Evolutionary conservation across 37 sponge, comb jelly and placozoan genomes (phyloP).

Genomic region (Amphimedon queenslandica): DNA sequence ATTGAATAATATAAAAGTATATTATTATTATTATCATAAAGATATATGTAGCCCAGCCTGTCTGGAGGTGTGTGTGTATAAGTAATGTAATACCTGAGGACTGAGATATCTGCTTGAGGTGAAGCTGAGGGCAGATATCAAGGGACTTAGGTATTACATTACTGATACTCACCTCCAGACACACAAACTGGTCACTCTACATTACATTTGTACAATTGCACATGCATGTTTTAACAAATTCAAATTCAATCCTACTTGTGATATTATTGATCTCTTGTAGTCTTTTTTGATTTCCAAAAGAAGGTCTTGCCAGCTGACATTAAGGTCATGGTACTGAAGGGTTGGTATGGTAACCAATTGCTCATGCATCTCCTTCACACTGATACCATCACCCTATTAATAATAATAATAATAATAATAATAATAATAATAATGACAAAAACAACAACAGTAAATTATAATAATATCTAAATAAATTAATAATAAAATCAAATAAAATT

Average conservation of each 20-base stretch:
- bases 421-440: background rate
- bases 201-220: background rate
- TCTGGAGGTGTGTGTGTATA: too few relatives aligned
- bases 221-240: background rate
- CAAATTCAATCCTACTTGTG: constrained; percentile 59
- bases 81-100: too few relatives aligned
- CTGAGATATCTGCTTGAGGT: too few relatives aligned
- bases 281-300: constrained; percentile 91
- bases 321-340: constrained; percentile 89
- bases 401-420: background rate
- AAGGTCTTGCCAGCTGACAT: constrained; percentile 89
- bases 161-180: too few relatives aligned
- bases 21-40: too few relatives aligned
- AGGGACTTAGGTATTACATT: too few relatives aligned
- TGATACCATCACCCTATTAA: constrained; percentile 55
- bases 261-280: constrained; percentile 73
- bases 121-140: too few relatives aligned
- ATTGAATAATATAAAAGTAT: too few relatives aligned
- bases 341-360: constrained; percentile 71
- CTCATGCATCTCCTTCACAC: constrained; percentile 67
- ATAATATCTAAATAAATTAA: too few relatives aligned
- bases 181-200: too few relatives aligned
- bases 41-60: too few relatives aligned
- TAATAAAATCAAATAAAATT: too few relatives aligned
- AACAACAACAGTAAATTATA: background rate